Conservation (phyloP, 2,888 invertebrate species). For the Nysson spinosus region DNA sequence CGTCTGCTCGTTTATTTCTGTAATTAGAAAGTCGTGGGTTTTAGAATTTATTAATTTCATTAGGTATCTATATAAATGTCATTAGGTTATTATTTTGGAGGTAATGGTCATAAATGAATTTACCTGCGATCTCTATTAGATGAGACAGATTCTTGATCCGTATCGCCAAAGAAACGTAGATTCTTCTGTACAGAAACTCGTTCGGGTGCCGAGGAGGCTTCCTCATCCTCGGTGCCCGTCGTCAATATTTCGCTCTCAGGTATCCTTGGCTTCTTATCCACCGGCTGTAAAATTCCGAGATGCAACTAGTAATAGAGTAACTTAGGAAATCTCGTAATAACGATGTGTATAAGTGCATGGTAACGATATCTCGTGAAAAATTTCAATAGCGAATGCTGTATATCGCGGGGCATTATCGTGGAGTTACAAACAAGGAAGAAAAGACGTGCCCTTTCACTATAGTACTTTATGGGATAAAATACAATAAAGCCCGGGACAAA, state of each 20-base stretch:
- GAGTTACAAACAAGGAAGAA: conserved; percentile 12
- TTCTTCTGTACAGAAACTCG: conserved; percentile 80
- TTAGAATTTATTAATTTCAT: no score
- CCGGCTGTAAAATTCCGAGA: conserved; percentile 64
- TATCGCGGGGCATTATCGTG: conserved; percentile 5
- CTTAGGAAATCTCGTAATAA: no score
- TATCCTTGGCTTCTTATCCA: conserved; percentile 74
- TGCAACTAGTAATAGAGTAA: no score
- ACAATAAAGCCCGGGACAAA: conserved; percentile 39
- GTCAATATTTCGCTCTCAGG: conserved; percentile 76
- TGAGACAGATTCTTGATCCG: conserved; percentile 84
- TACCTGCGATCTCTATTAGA: conserved; percentile 74
- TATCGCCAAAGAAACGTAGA: conserved; percentile 91
- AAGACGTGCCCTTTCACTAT: background rate
- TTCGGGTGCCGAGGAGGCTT: conserved; percentile 72
- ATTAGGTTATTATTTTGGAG: no score
- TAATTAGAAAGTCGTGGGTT: conserved; percentile 2
- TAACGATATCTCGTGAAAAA: background rate
- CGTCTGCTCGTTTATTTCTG: conserved; percentile 71
- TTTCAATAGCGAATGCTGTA: conserved; percentile 1
- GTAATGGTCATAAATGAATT: background rate
- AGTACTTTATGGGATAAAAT: conserved; percentile 2
- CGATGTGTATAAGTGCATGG: background rate
- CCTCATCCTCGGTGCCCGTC: conserved; percentile 81
- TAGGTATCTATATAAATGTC: no score